A percentile compares a stretch with the other conserved stretches of the same genome.
phyloP scores from a whole-genome alignment of 2,797 vertebrate species.

The Lemur catta region DNA sequence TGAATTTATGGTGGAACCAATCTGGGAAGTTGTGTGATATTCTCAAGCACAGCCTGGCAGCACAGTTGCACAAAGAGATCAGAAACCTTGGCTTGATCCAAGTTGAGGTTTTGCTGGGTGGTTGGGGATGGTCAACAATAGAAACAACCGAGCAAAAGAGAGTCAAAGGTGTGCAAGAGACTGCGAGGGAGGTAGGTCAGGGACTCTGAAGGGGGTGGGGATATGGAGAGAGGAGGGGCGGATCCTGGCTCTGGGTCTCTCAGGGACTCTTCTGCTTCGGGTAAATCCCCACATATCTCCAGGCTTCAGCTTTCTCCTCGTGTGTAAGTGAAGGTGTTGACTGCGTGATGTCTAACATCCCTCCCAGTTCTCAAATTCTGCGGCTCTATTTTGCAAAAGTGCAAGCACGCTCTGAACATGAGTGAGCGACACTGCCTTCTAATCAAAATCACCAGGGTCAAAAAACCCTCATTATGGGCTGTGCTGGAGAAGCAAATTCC shows the following conservation, averaged over 20 bases:
- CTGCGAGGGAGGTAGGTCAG: neutral
- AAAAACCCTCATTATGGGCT: neutral
- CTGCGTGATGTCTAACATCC: neutral
- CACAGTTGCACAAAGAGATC: neutral
- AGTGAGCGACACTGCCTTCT: neutral
- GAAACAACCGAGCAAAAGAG: neutral
- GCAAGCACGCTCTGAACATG: neutral
- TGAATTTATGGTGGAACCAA: neutral
- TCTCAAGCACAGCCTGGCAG: neutral
- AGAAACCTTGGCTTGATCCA: neutral
- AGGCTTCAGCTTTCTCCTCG: neutral
- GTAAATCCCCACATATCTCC: neutral
- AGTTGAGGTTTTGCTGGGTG: neutral
- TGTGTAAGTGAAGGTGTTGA: neutral
- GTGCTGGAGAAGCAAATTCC: neutral
- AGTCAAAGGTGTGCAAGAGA: neutral
- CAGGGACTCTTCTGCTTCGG: neutral
- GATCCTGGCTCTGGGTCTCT: neutral
- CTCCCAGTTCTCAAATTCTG: slow-evolving; percentile 38
- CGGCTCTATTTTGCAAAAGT: neutral
- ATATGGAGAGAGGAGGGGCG: neutral
- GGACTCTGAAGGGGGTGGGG: neutral
- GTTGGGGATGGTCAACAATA: neutral
- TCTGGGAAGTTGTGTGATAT: neutral
- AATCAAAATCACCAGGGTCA: neutral